Evolutionary conservation across 1,140 invertebrate species (phyloP).

Genomic region (Galleria mellonella): DNA sequence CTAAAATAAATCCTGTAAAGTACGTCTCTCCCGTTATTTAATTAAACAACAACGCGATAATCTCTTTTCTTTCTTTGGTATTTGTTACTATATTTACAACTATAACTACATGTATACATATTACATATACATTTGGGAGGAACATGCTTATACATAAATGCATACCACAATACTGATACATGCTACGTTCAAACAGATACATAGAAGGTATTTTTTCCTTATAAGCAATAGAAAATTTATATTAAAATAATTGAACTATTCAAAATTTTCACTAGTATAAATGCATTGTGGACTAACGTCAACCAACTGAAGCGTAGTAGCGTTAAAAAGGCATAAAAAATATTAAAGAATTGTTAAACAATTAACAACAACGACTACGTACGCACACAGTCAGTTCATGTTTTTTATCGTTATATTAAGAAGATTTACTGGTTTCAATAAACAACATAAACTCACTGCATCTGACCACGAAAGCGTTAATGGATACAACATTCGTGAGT

Average conservation of each 20-base stretch:
- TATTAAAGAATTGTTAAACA: conserved; percentile 13
- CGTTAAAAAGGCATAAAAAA: conserved; percentile 25
- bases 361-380: conserved; percentile 8
- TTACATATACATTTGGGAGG: not conserved
- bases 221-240: conserved; percentile 5
- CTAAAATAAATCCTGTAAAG: too few relatives aligned
- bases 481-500: conserved; percentile 1
- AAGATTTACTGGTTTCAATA: conserved; percentile 27
- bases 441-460: conserved; percentile 32
- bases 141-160: conserved; percentile 5
- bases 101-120: not conserved
- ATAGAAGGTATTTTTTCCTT: not conserved
- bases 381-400: conserved; percentile 1
- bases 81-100: not conserved
- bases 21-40: too few relatives aligned
- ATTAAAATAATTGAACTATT: conserved; percentile 7
- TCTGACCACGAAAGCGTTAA: conserved; percentile 20
- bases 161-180: conserved; percentile 10
- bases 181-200: conserved; percentile 6
- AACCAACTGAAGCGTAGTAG: conserved; percentile 22
- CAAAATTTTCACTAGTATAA: conserved; percentile 13
- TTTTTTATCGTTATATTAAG: not conserved
- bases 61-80: not conserved
- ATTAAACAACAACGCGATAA: too few relatives aligned
- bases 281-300: conserved; percentile 23